phyloP scores from a whole-genome alignment of 2,888 invertebrate species.

The Drosophila koepferae region DNA sequence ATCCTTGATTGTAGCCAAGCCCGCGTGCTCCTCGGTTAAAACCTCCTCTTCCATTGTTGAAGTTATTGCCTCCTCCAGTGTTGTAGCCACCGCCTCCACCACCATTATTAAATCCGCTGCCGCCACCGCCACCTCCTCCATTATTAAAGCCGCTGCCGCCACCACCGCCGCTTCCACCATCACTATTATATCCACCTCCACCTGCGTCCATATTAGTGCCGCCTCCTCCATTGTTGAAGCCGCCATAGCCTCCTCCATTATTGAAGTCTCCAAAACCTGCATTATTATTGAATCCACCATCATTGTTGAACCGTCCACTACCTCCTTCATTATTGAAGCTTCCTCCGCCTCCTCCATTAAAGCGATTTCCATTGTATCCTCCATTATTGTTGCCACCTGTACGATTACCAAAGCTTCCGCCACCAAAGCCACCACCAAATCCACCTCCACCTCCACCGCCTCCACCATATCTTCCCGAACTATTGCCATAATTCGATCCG shows the following conservation, averaged over 20 bases:
- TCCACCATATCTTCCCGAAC: conserved; percentile 24
- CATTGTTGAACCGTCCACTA: background rate
- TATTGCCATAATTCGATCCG: conserved; percentile 32
- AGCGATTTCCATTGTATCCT: background rate
- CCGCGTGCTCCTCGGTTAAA: background rate
- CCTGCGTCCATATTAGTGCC: background rate
- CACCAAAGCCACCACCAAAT: background rate
- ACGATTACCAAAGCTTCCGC: background rate
- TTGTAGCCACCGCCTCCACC: background rate
- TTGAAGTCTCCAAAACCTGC: background rate
- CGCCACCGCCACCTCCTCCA: background rate
- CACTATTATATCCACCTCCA: background rate
- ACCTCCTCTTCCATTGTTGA: background rate
- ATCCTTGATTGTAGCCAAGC: background rate
- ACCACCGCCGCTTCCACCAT: background rate
- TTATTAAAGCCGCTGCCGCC: background rate
- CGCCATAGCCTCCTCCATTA: background rate
- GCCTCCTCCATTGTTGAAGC: conserved; percentile 5
- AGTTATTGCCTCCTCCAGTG: background rate
- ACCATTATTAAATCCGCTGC: conserved; percentile 2
- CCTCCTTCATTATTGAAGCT: background rate
- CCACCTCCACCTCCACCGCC: background rate
- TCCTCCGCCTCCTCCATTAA: background rate
- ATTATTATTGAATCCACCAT: background rate
- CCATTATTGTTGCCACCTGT: conserved; percentile 2